Base-by-base conservation (phyloP, 53 echinoderm and acorn worm genomes). In the Arbacia lixula region DNA sequence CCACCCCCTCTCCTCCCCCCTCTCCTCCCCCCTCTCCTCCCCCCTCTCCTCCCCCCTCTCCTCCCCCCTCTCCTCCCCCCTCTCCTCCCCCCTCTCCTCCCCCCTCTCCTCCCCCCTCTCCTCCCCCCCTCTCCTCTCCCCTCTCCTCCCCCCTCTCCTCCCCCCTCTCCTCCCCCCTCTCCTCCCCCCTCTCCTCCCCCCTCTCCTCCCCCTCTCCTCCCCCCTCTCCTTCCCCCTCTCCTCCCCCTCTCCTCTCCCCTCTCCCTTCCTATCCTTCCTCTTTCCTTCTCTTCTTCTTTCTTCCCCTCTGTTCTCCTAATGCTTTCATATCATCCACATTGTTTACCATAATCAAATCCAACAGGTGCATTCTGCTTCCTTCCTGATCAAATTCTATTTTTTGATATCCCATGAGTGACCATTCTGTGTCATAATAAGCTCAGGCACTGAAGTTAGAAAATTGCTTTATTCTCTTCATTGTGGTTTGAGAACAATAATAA, bases 211-310 rank as follows among this genome's bases (percentile, higher is more conserved):
- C 29, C 54, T 74, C 37, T 16, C 22, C 24, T 67, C 17, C n/a
- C 10, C 19, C n/a, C 49, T 28, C 26, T 30, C 27, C 41, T 25
- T 68, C 6, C 37, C 24, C 17, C 10, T 68, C n/a, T 41, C 21
- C 72, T 74, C 12, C 53, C 34, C 19, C 22, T 50, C 72, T 72
- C 26, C 50, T 21, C 35, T 53, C 20, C 30, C 30, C 11, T 72
- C 35, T 33, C 74, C 36, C 35, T 74, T 51, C 34, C 53, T 53
- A 11, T 53, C 33, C 71, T 46, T 71, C 71, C 39, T 0, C 17
- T 41, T 5, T 28, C 24, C 43, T 25, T 67, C 42, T 42, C 26
- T 41, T 17, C 50, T 26, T 41, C 50, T 43, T 17, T 29, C 46
- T 43, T 71, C 17, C 53, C 49, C 11, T 74, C 53, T 21, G 29